Base-by-base conservation (phyloP, 2,113 vertebrate genomes). In the Coptodon rendalli region DNA sequence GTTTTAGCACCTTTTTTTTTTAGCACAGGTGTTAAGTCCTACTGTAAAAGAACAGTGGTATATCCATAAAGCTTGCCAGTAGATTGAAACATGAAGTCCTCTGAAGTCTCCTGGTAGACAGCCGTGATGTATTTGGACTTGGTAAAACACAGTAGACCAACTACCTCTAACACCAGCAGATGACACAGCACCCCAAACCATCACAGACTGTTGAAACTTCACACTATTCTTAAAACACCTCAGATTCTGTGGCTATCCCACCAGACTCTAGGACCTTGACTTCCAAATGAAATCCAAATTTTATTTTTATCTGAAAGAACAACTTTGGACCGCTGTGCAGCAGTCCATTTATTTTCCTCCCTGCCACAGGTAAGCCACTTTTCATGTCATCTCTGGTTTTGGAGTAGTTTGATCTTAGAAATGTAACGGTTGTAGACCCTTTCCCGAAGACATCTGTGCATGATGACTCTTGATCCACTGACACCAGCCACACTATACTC, bases 101-200 rank as follows among this genome's bases (percentile, higher is more conserved):
- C 68, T 48, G 14, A 48, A 76, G 40, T 29, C 68, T 11, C 40
- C 14, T 76, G 9, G 40, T 45, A 0, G 40, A 45, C n/a, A 22
- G 63, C 36, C 1, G 3, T 71, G 63, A 40, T 71, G 36, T 40
- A 7, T 71, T 24, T 71, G 7, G 3, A 43, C 12, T 71, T 71
- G 0, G n/a, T 40, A 71, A 40, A 71, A 71, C 36, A 40, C 7
- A 40, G 34, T 68, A 40, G n/a, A 68, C 0, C 36, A 71, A 24
- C 7, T 1, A 71, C 6, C 0, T 14, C 36, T 13, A 68, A 71
- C n/a, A 71, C 66, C 12, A 71, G 66, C 66, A 16, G 66, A 24
- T 71, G 36, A 71, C 36, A 24, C 38, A 43, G n/a, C 66, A 43
- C n/a, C n/a, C 1, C n/a, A 43, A 71, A 71, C 36, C 36, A 71